These are phyloP conservation scores for Anthopleura sola DNA, from an alignment of 64 coral and sea anemone genomes.

Conservation along the genomic window DNA sequence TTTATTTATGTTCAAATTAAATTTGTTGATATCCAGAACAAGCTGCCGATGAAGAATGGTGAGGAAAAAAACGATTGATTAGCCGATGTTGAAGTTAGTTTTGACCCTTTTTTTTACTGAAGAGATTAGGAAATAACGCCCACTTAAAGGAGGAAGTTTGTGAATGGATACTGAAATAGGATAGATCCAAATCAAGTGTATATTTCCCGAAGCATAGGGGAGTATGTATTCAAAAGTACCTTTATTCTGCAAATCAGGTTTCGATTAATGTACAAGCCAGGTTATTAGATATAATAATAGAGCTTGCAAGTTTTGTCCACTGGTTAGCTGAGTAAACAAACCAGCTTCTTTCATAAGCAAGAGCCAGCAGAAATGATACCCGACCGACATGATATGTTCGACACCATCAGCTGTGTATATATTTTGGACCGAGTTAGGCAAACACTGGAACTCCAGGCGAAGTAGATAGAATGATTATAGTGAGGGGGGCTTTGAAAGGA, in stretches of 20 bases:
- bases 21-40: too few species aligned
- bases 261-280: neutral
- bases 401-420: neutral
- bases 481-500: neutral
- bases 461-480: neutral
- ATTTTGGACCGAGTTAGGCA: neutral
- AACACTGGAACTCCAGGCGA: neutral
- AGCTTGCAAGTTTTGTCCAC: neutral
- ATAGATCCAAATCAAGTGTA: neutral
- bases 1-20: too few species aligned
- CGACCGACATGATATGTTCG: neutral
- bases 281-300: neutral
- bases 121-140: neutral
- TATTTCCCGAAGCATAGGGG: neutral
- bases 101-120: neutral
- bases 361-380: neutral
- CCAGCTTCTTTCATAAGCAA: neutral
- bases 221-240: neutral
- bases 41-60: too few species aligned
- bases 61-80: too few species aligned
- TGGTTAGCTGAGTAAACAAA: constrained; percentile 4
- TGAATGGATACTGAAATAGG: neutral
- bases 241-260: neutral
- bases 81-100: too few species aligned
- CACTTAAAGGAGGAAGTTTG: neutral